phyloP scores from a whole-genome alignment of 2,888 invertebrate genomes.

The Xanthorhoe designata region DNA sequence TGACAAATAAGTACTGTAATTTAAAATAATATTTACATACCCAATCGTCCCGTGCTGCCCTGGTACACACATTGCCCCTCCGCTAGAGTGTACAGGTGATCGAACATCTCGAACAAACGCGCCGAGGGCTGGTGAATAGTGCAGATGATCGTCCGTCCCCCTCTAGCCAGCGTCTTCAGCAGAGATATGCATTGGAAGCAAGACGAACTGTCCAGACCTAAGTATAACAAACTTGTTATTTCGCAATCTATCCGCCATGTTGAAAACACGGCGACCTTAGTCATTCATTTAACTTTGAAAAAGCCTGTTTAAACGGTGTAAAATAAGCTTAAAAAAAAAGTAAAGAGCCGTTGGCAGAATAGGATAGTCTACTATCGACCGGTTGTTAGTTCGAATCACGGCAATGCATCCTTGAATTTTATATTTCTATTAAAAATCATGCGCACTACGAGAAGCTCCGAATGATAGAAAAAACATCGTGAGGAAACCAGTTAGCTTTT shows the following conservation, averaged over 20 bases:
- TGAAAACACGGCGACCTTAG: constrained; percentile 3
- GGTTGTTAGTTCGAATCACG: too few species aligned
- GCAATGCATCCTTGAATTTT: too few species aligned
- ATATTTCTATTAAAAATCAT: too few species aligned
- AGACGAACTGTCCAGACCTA: constrained; percentile 93
- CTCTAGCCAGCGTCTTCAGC: constrained; percentile 94
- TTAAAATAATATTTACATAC: constrained; percentile 79
- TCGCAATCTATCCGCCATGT: constrained; percentile 1
- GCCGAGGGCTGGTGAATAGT: constrained; percentile 99
- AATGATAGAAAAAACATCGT: too few species aligned
- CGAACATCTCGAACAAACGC: constrained; percentile 98
- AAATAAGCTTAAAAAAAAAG: too few species aligned
- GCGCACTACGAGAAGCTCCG: too few species aligned
- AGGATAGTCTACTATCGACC: too few species aligned
- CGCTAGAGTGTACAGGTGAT: constrained; percentile 96
- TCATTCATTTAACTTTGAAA: not conserved
- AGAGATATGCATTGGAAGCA: constrained; percentile 97
- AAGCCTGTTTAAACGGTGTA: not conserved
- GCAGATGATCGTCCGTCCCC: constrained; percentile 97
- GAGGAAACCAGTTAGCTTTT: not conserved
- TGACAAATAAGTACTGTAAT: too few species aligned
- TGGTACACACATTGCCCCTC: constrained; percentile 98
- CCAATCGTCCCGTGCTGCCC: constrained; percentile 93
- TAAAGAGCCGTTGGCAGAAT: too few species aligned
- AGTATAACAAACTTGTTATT: not conserved